Evolutionary conservation across 2,113 vertebrate genomes (phyloP).

Genomic region (Lophochroa leadbeateri): DNA sequence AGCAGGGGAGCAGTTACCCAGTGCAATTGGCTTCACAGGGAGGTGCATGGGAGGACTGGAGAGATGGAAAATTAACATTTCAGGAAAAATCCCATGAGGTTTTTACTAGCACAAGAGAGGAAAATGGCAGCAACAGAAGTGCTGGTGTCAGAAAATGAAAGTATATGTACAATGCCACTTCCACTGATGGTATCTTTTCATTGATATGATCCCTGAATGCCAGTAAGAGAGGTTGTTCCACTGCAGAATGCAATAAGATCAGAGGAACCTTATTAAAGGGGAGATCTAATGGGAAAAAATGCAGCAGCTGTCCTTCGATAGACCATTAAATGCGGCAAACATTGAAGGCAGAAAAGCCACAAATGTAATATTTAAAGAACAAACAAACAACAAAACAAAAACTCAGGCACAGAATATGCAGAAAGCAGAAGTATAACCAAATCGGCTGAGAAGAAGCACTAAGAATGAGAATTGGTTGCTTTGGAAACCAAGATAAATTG

Average conservation of each 20-base stretch:
- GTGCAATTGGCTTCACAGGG: accelerated
- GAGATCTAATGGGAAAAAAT: neutral
- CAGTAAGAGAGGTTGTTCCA: neutral
- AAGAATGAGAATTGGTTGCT: neutral
- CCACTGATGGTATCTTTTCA: neutral
- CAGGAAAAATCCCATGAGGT: neutral
- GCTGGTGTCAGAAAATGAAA: neutral
- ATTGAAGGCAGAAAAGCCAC: neutral
- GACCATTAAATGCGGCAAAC: neutral
- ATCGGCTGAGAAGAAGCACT: neutral
- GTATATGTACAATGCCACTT: neutral
- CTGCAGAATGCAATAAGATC: neutral
- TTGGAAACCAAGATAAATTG: neutral
- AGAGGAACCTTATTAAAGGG: neutral
- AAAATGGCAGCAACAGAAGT: neutral
- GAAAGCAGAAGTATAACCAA: neutral
- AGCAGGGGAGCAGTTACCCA: neutral
- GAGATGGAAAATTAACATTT: neutral
- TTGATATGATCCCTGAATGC: neutral
- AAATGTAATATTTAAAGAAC: neutral
- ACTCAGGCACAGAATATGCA: neutral
- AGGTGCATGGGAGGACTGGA: neutral
- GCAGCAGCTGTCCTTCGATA: neutral
- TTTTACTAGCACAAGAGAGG: neutral
- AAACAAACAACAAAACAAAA: neutral